Evolutionary conservation across 2,888 invertebrate species (phyloP), one percentile per base, ranked within the genome.

Genomic region (Hirudinaria manillensis): DNA sequence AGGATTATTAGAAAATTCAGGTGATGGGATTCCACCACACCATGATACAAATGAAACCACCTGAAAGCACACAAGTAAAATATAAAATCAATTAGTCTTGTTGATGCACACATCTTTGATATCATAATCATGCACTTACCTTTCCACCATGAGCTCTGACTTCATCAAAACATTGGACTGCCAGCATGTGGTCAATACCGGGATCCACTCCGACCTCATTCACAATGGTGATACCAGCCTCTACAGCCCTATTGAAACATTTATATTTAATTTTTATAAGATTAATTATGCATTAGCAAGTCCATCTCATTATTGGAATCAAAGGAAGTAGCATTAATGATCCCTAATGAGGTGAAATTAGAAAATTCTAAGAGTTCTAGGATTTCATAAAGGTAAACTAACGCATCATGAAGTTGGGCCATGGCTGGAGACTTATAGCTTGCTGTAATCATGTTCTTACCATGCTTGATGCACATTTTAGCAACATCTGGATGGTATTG

Each of bases 191-290:
- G 85, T 97, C 96, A 80, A 96, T 95, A n/a, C 98, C 99, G 0
- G 99, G 99, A 84, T 99, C 99, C 45, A 99, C 88, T 0, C 99
- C 99, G 0, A 96, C 91, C 87, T 99, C 99, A 83, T 98, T 99
- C 78, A 99, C 87, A 65, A 99, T 89, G 0, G 97, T 97, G 0
- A 99, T 88, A 0, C 93, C 95, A 0, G 94, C 93, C 51, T 91
- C 90, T 71, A 89, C 88, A 0, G 98, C 98, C 75, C 93, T 93
- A 67, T 13, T 72, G 61, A 16, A 56, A 67, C 45, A 71, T 16
- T n/a, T n/a, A n/a, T n/a, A n/a, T n/a, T n/a, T n/a, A n/a, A n/a
- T n/a, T n/a, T n/a, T n/a, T 4, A 21, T 1, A n/a, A 66, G 36
- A 36, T n/a, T 34, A 38, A 73, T n/a, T 38, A 65, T 75, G 29